Evolutionary conservation across 2,113 vertebrate genomes (phyloP).

Genomic region (Mus spicilegus): DNA sequence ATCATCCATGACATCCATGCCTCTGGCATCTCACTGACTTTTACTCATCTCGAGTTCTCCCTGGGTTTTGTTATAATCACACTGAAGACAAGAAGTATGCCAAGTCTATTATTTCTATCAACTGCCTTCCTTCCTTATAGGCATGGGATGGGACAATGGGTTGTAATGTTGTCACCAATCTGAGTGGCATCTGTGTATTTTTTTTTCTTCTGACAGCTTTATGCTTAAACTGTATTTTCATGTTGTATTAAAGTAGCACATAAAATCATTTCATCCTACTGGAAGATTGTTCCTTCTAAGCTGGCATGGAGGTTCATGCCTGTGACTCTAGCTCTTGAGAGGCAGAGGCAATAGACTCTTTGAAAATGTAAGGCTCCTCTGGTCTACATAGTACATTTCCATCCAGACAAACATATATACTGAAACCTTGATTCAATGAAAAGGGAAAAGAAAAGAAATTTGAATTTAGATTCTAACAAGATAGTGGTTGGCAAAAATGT

Average conservation of each 20-base stretch:
- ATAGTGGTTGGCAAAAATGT: neutral
- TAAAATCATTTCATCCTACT: neutral
- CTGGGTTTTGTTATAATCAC: neutral
- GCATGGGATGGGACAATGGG: accelerated
- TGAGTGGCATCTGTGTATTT: neutral
- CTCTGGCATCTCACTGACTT: neutral
- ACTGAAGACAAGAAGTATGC: neutral
- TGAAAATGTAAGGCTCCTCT: neutral
- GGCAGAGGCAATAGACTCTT: neutral
- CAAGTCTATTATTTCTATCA: neutral
- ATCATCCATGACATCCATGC: no score
- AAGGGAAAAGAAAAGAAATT: neutral
- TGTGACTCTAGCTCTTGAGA: neutral
- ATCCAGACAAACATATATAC: neutral
- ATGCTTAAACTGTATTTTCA: neutral
- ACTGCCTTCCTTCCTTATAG: neutral
- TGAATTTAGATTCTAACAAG: neutral
- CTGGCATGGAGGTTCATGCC: neutral
- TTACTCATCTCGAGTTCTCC: neutral
- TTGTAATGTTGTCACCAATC: neutral
- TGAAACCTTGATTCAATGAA: neutral
- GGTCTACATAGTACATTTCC: neutral
- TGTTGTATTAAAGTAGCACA: neutral
- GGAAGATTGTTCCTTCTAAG: neutral
- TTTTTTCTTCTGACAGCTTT: neutral